Evolutionary conservation across 2,113 vertebrate species (phyloP).

Genomic region (Miniopterus natalensis): DNA sequence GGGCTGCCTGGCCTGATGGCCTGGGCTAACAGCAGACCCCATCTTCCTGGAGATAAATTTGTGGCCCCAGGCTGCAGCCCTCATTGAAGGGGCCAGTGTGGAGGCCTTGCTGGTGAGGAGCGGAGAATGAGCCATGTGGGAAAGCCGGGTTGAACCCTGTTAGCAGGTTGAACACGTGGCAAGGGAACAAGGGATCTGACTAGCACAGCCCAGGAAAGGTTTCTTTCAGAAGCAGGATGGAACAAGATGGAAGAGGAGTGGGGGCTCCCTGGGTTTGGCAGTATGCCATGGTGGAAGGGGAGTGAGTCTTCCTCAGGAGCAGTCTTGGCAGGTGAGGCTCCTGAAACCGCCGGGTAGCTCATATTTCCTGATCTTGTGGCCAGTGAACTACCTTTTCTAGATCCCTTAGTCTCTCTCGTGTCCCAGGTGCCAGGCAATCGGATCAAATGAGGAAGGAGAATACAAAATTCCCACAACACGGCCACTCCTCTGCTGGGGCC

Average conservation of each 20-base stretch:
- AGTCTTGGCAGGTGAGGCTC: background rate
- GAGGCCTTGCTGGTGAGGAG: background rate
- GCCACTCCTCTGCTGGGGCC: background rate
- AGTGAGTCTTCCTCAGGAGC: background rate
- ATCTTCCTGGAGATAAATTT: background rate
- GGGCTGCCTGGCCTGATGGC: background rate
- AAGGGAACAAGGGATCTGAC: background rate
- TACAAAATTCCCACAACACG: background rate
- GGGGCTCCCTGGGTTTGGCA: background rate
- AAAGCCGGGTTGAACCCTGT: background rate
- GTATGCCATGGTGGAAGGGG: background rate
- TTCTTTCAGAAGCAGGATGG: background rate
- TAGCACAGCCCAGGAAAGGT: background rate
- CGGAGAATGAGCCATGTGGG: background rate
- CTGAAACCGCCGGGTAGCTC: background rate
- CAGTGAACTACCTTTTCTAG: background rate
- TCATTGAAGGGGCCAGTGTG: background rate
- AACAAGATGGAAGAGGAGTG: background rate
- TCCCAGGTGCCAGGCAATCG: background rate
- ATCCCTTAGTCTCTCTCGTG: background rate
- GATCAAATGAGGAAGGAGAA: constrained; percentile 11
- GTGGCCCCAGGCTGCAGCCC: background rate
- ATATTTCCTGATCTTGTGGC: background rate
- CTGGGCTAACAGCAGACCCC: background rate
- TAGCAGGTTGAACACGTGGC: background rate